Evolutionary conservation across 2,113 vertebrate species (phyloP).

Genomic region (Elephas maximus): DNA sequence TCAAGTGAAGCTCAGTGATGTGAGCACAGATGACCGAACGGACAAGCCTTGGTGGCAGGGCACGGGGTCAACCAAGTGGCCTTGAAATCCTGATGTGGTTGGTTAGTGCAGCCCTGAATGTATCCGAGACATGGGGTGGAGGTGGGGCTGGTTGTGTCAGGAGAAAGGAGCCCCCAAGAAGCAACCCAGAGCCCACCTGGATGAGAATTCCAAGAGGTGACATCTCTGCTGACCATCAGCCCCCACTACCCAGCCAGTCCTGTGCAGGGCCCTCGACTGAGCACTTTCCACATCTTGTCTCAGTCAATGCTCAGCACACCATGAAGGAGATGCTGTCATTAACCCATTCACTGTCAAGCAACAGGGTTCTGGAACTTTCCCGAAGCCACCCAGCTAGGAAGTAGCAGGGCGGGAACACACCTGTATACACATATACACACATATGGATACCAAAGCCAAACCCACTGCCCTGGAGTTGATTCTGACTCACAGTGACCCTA

Average conservation of each 20-base stretch:
- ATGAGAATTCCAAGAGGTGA: neutral
- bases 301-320: neutral
- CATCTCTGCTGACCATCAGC: neutral
- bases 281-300: neutral
- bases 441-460: no score
- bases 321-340: neutral
- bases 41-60: neutral
- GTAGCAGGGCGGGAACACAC: no score
- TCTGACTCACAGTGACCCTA: no score
- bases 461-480: no score
- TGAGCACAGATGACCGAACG: neutral
- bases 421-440: no score
- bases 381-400: fast-evolving
- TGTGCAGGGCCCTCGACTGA: neutral
- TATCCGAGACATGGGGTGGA: neutral
- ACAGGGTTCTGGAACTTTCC: neutral
- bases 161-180: neutral
- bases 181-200: neutral
- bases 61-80: neutral
- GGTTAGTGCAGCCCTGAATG: neutral
- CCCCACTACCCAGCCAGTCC: neutral
- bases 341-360: no score
- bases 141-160: neutral
- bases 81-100: neutral
- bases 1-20: neutral